Evolutionary conservation across 2,888 invertebrate species (phyloP), one percentile per base, ranked within the genome.

Genomic region (Acronicta aceris): DNA sequence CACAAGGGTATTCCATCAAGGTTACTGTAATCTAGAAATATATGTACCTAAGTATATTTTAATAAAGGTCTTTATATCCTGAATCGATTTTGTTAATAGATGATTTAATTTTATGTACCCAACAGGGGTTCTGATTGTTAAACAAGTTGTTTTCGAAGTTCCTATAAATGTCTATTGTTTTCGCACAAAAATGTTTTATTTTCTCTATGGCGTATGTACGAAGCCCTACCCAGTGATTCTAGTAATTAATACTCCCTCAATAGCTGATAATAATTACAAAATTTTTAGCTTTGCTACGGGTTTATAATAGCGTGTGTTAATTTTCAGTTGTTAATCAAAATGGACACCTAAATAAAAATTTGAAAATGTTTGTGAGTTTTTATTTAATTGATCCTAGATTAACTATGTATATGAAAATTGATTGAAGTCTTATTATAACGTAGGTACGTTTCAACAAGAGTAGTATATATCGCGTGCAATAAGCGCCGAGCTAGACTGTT

Each of bases 221-320:
- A 70, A 78, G 74, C 81, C 83, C 81, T 79, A 79, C 78, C 79
- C 72, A 62, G 65, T 79, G 71, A 66, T 74, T 59, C 73, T 77
- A 81, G 81, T 79, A 60, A 45, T 74, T 74, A 77, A 83, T 81
- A 75, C 74, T 85, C 83, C 79, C 69, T 64, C 60, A 78, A 87
- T 88, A 88, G 85, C 83, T 76, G 82, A 79, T 89, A 88, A 71
- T 66, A 2, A 85, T 85, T 79, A 82, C 69, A 79, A 84, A 78
- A 82, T 78, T 81, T 84, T 87, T 93, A 93, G 93, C 93, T 93
- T 94, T 93, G 93, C 93, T 94, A 93, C 91, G 86, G 89, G 86
- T 91, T 89, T 89, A 80, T 89, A 89, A 88, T 88, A 91, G 91
- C 87, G 88, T 87, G 88, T 90, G 86, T 89, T 87, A 71, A 85